Base-by-base conservation (phyloP, 2,797 vertebrate species). In the Cheirogaleus major region DNA sequence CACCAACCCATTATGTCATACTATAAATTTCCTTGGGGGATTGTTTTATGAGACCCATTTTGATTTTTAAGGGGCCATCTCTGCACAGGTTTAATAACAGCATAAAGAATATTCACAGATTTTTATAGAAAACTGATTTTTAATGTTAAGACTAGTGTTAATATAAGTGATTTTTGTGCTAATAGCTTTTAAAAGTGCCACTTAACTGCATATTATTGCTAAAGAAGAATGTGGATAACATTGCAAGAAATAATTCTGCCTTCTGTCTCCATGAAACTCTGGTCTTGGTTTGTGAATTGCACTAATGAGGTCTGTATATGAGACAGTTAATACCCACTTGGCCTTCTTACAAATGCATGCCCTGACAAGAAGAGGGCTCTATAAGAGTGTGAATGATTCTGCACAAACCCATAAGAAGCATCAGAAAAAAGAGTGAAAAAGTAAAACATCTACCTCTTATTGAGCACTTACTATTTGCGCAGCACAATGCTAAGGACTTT, bases 81-180 rank as follows among this genome's bases (percentile, higher is more conserved):
- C 20, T 72, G 63, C 23, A 65, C 3, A 75, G 41, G n/a, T 69
- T 89, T 69, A 75, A 35, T 52, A 79, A 88, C 7, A 90, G 15
- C 20, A 61, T 76, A 82, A 84, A 81, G 20, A 30, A 90, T 65
- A 87, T 57, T 89, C 95, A 91, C 70, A 95, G 45, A 32, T 83
- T 96, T 96, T 87, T 95, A 76, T 65, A 94, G 73, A 97, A 96
- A 96, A 93, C 83, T 76, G 63, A 96, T 84, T 96, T 97, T 96
- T 93, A 92, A 93, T 27, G 65, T 91, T 95, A 92, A 94, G 75
- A 87, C 43, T 85, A 86, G 57, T 95, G 92, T 96, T 96, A 93
- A 87, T 92, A 70, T 48, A 61, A 94, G 67, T 67, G 83, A 96
- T 90, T 93, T 98, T 95, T 96, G 55, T 88, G 63, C 84, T 96